A percentile compares a stretch with the other conserved stretches of the same genome.
Conservation (phyloP, 2,888 invertebrate genomes). For the Dryomyza anilis region DNA sequence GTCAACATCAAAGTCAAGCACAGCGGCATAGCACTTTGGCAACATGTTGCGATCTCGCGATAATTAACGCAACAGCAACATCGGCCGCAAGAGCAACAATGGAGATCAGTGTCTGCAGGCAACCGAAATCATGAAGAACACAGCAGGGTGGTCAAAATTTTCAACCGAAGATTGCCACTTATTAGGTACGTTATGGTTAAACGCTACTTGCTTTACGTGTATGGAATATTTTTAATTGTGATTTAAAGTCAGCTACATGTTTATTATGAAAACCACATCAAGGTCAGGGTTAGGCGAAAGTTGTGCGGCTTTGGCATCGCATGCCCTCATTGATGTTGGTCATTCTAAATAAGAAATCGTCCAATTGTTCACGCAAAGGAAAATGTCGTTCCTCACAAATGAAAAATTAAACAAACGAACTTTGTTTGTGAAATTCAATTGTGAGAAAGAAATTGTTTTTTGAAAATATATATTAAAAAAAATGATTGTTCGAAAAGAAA, state of each 20-base stretch:
- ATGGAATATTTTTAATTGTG: not conserved
- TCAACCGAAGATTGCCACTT: too few species aligned
- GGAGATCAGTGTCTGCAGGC: not conserved
- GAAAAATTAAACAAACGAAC: too few species aligned
- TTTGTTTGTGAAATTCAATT: too few species aligned
- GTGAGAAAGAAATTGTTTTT: not conserved
- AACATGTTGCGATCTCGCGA: slow-evolving; percentile 52
- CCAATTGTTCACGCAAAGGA: too few species aligned
- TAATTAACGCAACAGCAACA: slow-evolving; percentile 46
- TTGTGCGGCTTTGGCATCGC: not conserved
- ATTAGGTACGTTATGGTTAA: not conserved
- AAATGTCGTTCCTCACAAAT: too few species aligned
- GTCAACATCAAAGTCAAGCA: slow-evolving; percentile 28
- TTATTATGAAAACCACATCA: not conserved
- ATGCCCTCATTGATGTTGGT: too few species aligned
- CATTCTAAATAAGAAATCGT: too few species aligned
- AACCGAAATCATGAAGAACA: not conserved
- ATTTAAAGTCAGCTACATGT: not conserved
- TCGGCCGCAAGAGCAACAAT: not conserved
- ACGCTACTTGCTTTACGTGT: not conserved
- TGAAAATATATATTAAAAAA: not conserved
- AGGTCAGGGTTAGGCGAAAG: slow-evolving; percentile 25
- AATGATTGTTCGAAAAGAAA: not conserved
- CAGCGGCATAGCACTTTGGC: slow-evolving; percentile 36
- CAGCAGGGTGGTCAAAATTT: slow-evolving; percentile 13